Evolutionary conservation across 2,113 vertebrate species (phyloP), one percentile per base, ranked within the genome.

Genomic region (Pituophis catenifer): DNA sequence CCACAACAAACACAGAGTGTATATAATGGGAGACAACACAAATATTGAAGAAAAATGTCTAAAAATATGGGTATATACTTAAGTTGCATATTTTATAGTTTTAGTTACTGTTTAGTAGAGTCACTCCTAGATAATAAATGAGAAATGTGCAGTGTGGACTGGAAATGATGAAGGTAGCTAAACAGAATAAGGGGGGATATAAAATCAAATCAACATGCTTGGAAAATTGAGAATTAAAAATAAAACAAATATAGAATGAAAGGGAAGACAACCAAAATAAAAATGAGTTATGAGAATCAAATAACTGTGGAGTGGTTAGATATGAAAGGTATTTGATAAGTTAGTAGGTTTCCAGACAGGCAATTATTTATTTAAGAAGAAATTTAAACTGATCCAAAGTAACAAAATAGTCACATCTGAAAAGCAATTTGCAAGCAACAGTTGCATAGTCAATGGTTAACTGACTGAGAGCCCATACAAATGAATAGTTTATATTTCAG

Each of bases 321-420:
- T 88, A 59, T 17, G 70, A 94, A 89, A 91, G 11, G 54, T 23
- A 48, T 26, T 89, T 93, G 81, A 94, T 93, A 59, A 86, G 81
- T 95, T 95, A 93, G 33, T 88, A 96, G 93, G 55, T 91, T 93
- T 95, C 94, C 90, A 92, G 93, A 70, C 23, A 33, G 44, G 44
- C 55, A 90, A 54, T 50, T 91, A 94, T 95, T 90, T 95, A 95
- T 65, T 93, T 91, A 94, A 94, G 65, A 88, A 93, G 88, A 94
- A 95, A 94, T 95, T 96, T 94, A 94, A 94, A 88, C 55, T 24
- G 81, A 91, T 96, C 92, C 92, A 70, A 90, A 48, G 88, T 95
- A 91, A 95, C 96, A 95, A 95, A 93, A 95, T 93, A 94, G 81
- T 88, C 88, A 87, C 26, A 26, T 93, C 93, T 93, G 2, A 95